These are phyloP conservation scores for Verasper variegatus DNA, from an alignment of 2,113 vertebrate species.

Conservation along the genomic window DNA sequence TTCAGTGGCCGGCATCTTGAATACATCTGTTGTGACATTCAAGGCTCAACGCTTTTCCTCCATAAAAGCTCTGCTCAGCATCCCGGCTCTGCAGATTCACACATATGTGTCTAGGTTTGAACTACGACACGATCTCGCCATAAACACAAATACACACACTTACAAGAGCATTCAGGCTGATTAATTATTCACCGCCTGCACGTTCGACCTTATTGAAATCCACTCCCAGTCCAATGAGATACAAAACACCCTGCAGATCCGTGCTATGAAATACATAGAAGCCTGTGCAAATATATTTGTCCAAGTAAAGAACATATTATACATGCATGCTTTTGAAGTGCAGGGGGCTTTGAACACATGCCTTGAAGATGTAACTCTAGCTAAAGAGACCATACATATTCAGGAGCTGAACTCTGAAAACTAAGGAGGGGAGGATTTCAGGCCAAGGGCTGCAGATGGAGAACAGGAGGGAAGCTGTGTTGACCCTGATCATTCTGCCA, in stretches of 20 bases:
- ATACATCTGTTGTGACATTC: neutral
- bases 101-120: conserved; percentile 7
- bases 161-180: conserved; percentile 22
- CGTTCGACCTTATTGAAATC: neutral
- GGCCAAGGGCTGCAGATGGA: conserved; percentile 39
- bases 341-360: conserved; percentile 31
- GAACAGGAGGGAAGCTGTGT: conserved; percentile 13
- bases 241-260: neutral
- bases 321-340: conserved; percentile 41
- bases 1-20: neutral
- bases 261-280: neutral
- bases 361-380: conserved; percentile 18
- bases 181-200: conserved; percentile 26
- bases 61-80: neutral
- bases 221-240: neutral
- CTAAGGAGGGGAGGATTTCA: neutral
- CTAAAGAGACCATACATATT: conserved; percentile 45
- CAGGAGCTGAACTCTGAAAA: conserved; percentile 24
- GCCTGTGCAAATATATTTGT: conserved; percentile 39
- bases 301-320: conserved; percentile 24
- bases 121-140: neutral
- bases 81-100: neutral
- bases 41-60: neutral
- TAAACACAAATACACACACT: conserved; percentile 20
- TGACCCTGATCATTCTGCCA: conserved; percentile 6